Conservation (phyloP, 2,797 vertebrate genomes). For the Chelon auratus region DNA sequence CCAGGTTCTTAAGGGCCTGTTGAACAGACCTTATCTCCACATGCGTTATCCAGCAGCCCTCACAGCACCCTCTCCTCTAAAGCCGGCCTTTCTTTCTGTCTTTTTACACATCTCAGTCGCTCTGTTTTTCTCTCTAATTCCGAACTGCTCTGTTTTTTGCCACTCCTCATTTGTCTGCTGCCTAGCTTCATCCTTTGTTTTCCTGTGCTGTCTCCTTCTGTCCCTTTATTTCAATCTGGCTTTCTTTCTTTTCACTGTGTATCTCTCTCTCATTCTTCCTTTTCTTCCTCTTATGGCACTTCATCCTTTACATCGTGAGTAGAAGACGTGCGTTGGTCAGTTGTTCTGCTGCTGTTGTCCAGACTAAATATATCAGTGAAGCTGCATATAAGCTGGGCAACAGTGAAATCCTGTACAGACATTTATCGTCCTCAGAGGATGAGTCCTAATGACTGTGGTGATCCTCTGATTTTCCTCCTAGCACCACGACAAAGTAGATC, state of each 20-base stretch:
- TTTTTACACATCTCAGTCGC: not conserved
- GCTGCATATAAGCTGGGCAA: too few relatives aligned
- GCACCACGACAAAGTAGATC: not conserved
- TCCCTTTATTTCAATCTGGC: not conserved
- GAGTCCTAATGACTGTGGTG: not conserved
- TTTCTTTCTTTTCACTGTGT: not conserved
- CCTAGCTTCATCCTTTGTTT: not conserved
- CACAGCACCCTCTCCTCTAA: slow-evolving; percentile 24
- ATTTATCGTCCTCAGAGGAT: not conserved
- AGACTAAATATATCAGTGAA: slow-evolving; percentile 3
- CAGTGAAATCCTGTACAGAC: not conserved
- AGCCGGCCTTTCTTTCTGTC: slow-evolving; percentile 25
- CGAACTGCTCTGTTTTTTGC: too few relatives aligned
- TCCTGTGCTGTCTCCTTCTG: not conserved
- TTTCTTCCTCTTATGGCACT: not conserved
- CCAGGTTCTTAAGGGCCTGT: slow-evolving; percentile 64
- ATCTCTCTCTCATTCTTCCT: not conserved
- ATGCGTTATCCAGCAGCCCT: slow-evolving; percentile 50
- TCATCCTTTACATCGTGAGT: slow-evolving; percentile 6
- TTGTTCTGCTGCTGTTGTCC: not conserved
- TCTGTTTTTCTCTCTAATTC: not conserved
- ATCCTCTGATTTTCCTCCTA: not conserved
- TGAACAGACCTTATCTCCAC: slow-evolving; percentile 62
- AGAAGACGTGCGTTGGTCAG: not conserved
- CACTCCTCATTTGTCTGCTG: too few relatives aligned